A percentile compares a stretch with the other conserved stretches of the same genome.
These are phyloP conservation scores for Eristalis pertinax DNA, from an alignment of 2,888 invertebrate species.

Conservation along the genomic window DNA sequence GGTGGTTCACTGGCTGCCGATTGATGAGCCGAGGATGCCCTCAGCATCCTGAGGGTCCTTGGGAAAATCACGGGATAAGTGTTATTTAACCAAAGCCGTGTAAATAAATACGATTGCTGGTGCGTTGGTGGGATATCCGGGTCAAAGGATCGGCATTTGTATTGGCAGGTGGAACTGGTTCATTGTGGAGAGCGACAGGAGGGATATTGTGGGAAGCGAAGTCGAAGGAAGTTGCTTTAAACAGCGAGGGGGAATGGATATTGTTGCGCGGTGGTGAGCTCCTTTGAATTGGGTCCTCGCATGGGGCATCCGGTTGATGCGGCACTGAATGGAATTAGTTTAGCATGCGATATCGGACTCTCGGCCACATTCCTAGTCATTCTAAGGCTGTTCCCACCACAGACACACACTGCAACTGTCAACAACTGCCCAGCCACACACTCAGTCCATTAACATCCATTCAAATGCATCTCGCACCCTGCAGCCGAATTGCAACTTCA, in stretches of 20 bases:
- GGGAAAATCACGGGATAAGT: conserved; percentile 62
- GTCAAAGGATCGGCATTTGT: conserved; percentile 58
- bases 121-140: conserved; percentile 68
- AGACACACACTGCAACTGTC: neutral
- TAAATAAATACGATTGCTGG: conserved; percentile 46
- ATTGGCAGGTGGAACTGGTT: conserved; percentile 39
- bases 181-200: neutral
- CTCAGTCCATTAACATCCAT: too few relatives aligned
- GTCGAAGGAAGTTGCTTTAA: neutral
- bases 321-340: neutral
- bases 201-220: conserved; percentile 14
- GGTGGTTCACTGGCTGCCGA: neutral
- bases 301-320: neutral
- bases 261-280: neutral
- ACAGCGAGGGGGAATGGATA: neutral
- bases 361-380: neutral
- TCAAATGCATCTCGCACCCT: neutral
- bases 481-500: conserved; percentile 44
- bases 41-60: conserved; percentile 55
- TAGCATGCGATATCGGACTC: neutral
- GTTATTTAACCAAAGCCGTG: conserved; percentile 59
- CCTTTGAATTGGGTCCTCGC: neutral
- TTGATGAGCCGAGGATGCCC: too few relatives aligned
- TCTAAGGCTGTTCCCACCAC: neutral
- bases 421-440: neutral